Conservation (phyloP, 1,140 invertebrate species). For the Drosophila biarmipes region DNA sequence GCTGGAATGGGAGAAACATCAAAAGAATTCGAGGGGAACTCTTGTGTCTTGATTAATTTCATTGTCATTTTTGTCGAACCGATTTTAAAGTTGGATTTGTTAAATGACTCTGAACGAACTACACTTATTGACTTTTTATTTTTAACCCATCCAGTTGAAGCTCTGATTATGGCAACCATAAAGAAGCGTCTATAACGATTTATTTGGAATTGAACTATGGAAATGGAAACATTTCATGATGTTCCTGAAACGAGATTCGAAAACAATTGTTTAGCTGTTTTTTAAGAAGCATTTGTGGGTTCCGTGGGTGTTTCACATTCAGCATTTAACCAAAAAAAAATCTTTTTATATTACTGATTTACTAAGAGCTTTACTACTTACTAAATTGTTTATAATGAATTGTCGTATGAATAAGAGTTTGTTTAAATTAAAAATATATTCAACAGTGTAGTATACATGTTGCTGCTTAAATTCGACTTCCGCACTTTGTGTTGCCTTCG, state of each 20-base stretch:
- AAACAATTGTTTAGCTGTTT: constrained; percentile 35
- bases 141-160: constrained; percentile 24
- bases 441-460: not conserved
- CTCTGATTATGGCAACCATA: constrained; percentile 38
- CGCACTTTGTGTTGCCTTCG: not conserved
- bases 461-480: not conserved
- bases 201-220: constrained; percentile 23
- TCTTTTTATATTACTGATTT: not conserved
- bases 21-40: constrained; percentile 9
- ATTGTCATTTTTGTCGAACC: constrained; percentile 9
- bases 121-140: constrained; percentile 18
- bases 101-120: constrained; percentile 25
- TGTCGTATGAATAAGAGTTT: too few relatives aligned
- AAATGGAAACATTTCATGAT: constrained; percentile 42
- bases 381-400: too few relatives aligned
- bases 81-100: constrained; percentile 15
- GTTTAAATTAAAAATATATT: too few relatives aligned
- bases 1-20: constrained; percentile 24
- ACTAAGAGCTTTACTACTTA: too few relatives aligned
- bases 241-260: constrained; percentile 41
- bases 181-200: constrained; percentile 26
- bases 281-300: constrained; percentile 4
- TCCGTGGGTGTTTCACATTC: constrained; percentile 8
- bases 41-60: constrained; percentile 12
- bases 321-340: not conserved